phyloP scores from a whole-genome alignment of 1,140 invertebrate species.

The Thaumetopoea pityocampa region DNA sequence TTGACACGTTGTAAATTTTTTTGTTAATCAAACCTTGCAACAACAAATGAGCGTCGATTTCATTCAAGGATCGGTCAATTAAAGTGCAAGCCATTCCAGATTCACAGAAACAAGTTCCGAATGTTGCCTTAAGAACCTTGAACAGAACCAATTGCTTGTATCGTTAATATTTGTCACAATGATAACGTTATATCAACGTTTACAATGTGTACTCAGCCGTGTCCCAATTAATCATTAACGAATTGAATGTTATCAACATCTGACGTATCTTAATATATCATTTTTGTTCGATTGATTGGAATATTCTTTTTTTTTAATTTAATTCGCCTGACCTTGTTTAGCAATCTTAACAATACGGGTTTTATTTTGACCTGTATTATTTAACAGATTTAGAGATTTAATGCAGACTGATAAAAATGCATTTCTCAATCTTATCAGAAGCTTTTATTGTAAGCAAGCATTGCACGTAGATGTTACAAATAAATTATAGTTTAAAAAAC shows the following conservation, averaged over 20 bases:
- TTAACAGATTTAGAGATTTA: too few relatives aligned
- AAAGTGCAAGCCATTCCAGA: too few relatives aligned
- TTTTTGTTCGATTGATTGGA: slow-evolving; percentile 24
- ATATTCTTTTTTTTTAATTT: slow-evolving; percentile 20
- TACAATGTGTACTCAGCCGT: slow-evolving; percentile 22
- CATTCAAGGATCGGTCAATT: too few relatives aligned
- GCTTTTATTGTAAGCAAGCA: too few relatives aligned
- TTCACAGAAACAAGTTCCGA: background rate
- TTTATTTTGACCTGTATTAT: too few relatives aligned
- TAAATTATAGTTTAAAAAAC: too few relatives aligned
- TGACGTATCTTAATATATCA: slow-evolving; percentile 27
- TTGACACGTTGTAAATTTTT: too few relatives aligned
- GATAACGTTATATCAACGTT: slow-evolving; percentile 22
- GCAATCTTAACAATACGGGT: slow-evolving; percentile 7
- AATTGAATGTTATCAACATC: slow-evolving; percentile 38
- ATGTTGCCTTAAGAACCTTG: background rate
- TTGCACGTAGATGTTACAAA: too few relatives aligned
- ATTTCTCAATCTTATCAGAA: too few relatives aligned
- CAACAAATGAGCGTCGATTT: too few relatives aligned
- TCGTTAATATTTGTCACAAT: slow-evolving; percentile 18
- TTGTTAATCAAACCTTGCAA: too few relatives aligned
- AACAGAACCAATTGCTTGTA: slow-evolving; percentile 8
- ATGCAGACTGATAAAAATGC: too few relatives aligned
- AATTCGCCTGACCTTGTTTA: slow-evolving; percentile 18
- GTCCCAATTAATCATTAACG: slow-evolving; percentile 33